A percentile compares a stretch with the other conserved stretches of the same genome.
These are phyloP conservation scores for Aplodontia rufa DNA, from an alignment of 2,113 vertebrate genomes.

Conservation along the genomic window DNA sequence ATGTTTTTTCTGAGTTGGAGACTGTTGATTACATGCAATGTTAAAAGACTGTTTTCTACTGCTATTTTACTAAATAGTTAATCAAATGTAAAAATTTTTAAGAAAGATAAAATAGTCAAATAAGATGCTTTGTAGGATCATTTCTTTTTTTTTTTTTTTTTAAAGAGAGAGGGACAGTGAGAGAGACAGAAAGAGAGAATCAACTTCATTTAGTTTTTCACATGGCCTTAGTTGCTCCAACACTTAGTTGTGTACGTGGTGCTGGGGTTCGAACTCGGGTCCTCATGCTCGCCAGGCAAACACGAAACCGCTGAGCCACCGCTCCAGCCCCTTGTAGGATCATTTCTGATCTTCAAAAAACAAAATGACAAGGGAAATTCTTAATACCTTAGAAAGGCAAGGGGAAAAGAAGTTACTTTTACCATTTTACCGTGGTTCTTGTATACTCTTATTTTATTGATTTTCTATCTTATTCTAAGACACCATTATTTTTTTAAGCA, in stretches of 20 bases:
- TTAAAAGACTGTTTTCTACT: constrained; percentile 37
- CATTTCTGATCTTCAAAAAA: neutral
- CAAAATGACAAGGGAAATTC: neutral
- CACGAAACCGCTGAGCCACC: too few species aligned
- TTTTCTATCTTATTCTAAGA: neutral
- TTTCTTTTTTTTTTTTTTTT: too few species aligned
- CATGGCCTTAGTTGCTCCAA: too few species aligned
- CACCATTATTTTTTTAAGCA: neutral
- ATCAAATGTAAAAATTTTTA: neutral
- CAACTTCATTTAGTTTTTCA: too few species aligned
- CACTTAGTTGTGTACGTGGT: too few species aligned
- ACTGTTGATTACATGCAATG: constrained; percentile 24
- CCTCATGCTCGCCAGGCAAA: too few species aligned
- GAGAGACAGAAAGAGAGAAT: too few species aligned
- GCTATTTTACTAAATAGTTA: neutral
- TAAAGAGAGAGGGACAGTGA: too few species aligned
- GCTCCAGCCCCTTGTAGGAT: neutral
- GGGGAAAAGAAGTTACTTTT: neutral
- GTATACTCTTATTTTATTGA: neutral
- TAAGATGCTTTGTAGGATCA: neutral
- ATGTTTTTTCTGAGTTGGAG: neutral
- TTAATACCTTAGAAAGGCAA: constrained; percentile 18
- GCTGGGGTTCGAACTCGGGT: too few species aligned
- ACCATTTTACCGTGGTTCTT: neutral
- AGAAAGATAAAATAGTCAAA: neutral